A percentile compares a stretch with the other conserved stretches of the same genome.
Evolutionary conservation across 2,113 vertebrate species (phyloP).

Genomic region (Melanotaenia duboulayi): DNA sequence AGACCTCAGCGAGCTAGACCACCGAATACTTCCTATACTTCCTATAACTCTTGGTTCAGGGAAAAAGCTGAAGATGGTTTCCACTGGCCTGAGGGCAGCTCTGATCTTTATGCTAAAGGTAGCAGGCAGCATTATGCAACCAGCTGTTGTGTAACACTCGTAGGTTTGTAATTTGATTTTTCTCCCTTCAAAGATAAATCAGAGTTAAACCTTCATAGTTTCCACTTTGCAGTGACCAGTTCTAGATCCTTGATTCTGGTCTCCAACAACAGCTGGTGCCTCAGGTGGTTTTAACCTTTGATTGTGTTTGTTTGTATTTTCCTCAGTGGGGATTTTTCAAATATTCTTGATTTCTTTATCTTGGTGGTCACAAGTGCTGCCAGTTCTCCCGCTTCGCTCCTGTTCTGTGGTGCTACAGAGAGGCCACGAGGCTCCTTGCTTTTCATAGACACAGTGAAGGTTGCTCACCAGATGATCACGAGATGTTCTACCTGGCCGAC

Average conservation of each 20-base stretch:
- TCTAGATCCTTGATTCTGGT: slow-evolving; percentile 23
- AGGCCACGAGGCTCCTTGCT: slow-evolving; percentile 68
- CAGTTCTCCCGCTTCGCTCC: slow-evolving; percentile 58
- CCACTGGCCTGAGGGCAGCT: slow-evolving; percentile 30
- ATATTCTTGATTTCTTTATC: slow-evolving; percentile 32
- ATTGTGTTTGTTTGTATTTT: neutral
- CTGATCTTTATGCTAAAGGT: slow-evolving; percentile 40
- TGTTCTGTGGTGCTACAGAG: slow-evolving; percentile 66
- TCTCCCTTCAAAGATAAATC: slow-evolving; percentile 53
- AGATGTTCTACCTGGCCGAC: slow-evolving; percentile 33
- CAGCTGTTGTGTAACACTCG: slow-evolving; percentile 69
- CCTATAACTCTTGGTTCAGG: neutral
- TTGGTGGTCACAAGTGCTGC: slow-evolving; percentile 47
- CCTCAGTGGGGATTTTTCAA: slow-evolving; percentile 1
- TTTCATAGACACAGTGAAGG: slow-evolving; percentile 70
- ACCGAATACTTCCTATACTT: neutral
- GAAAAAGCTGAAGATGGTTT: slow-evolving; percentile 10
- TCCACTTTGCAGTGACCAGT: slow-evolving; percentile 10
- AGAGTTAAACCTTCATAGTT: slow-evolving; percentile 63
- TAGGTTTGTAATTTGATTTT: slow-evolving; percentile 72
- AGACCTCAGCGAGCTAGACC: neutral
- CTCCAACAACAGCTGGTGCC: slow-evolving; percentile 16
- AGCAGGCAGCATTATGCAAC: slow-evolving; percentile 69
- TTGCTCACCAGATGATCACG: slow-evolving; percentile 60
- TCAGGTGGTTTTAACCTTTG: neutral